Conservation (phyloP, 64 coral and sea anemone species). For the Montipora foliosa region DNA sequence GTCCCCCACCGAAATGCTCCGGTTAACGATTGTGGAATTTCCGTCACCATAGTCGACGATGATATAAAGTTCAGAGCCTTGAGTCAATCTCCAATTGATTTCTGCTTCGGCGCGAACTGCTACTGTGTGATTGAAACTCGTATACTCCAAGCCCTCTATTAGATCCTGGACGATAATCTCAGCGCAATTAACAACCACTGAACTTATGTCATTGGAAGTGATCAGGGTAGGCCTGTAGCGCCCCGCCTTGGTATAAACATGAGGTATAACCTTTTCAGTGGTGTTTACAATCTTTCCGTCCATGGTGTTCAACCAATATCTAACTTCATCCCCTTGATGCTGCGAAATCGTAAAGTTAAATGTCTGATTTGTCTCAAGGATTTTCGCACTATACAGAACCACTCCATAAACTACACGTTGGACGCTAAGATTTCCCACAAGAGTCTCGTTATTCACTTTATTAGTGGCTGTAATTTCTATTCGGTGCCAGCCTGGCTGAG, state of each 20-base stretch:
- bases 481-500: constrained; percentile 6
- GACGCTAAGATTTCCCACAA: constrained; percentile 15
- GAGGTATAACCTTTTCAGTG: neutral
- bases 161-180: too few relatives aligned
- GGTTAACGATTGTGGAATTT: too few relatives aligned
- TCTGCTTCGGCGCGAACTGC: too few relatives aligned
- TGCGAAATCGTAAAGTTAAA: constrained; percentile 31
- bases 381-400: neutral
- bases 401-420: constrained; percentile 14
- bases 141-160: too few relatives aligned
- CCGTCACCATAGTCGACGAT: too few relatives aligned
- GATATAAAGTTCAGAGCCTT: too few relatives aligned
- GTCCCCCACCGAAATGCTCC: too few relatives aligned
- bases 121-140: too few relatives aligned
- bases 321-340: constrained; percentile 1
- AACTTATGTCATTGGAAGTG: constrained; percentile 51
- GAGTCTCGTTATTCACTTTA: neutral
- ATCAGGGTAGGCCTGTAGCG: constrained; percentile 25
- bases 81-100: too few relatives aligned
- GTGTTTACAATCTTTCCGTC: constrained; percentile 14
- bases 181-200: neutral
- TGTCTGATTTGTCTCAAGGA: constrained; percentile 28
- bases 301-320: constrained; percentile 30
- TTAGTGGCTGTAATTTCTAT: constrained; percentile 59
- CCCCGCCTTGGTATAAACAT: constrained; percentile 11